Base-by-base conservation (phyloP, 2,888 invertebrate genomes). In the Sialis fuliginosa region DNA sequence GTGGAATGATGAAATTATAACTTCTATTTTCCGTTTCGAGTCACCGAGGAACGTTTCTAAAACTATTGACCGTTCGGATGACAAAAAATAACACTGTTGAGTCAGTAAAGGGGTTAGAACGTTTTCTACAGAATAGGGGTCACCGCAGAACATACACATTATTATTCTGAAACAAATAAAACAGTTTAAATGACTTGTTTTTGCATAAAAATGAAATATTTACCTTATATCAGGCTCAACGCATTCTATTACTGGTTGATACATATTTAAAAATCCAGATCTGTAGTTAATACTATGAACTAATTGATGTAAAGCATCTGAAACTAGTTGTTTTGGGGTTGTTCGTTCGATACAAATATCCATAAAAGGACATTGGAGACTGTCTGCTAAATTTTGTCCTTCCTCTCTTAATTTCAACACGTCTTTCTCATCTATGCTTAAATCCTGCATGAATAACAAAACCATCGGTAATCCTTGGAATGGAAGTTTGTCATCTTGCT, bases 131-230 rank as follows among this genome's bases (percentile, higher is more conserved):
- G 87, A 84, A 62, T 82, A 93, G 1, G 90, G 88, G 65, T 96
- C 95, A 46, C 92, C 93, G 66, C 96, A 96, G 66, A 93, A 91
- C 80, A 93, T 84, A 65, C 92, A 93, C 75, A 96, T 86, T 63
- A 87, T 86, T 64, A 92, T 87, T 57, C 91, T 81, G 66, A 52
- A 60, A 67, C 59, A 47, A 50, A 46, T 10, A 41, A 45, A 34
- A 40, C 39, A 33, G 12, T 22, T 34, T 39, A 35, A 9, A 8
- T 39, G 13, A 39, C 13, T 39, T 8, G 35, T 35, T 35, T 3
- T 35, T 37, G n/a, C n/a, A 39, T 10, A 39, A n/a, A 39, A 39
- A 10, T 9, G 1, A n/a, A 39, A 39, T 39, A 57, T 22, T 22
- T 22, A 82, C 84, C 83, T 75, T 59, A 88, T 85, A 65, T 89